phyloP scores from a whole-genome alignment of 2,888 invertebrate species.

The Sminthurides aquaticus region DNA sequence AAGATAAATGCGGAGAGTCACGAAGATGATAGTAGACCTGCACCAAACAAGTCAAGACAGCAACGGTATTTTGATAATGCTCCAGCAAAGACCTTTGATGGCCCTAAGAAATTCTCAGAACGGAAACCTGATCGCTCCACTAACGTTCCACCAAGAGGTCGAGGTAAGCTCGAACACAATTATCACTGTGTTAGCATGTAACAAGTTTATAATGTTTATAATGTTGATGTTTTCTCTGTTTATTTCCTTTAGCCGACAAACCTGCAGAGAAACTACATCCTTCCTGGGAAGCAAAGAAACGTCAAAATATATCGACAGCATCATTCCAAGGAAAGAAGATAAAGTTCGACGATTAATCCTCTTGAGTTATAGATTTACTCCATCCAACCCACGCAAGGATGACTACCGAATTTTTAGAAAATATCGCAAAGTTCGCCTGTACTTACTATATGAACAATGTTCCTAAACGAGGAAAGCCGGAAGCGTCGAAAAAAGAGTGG shows the following conservation, averaged over 20 bases:
- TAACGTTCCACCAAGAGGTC: too few species aligned
- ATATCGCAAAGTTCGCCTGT: conserved; percentile 56
- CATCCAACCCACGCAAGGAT: conserved; percentile 8
- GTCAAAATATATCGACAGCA: conserved; percentile 27
- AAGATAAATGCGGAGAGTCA: neutral
- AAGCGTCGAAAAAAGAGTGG: conserved; percentile 59
- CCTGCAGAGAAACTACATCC: conserved; percentile 39
- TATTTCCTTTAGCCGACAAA: neutral
- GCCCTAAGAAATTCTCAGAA: too few species aligned
- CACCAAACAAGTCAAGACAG: neutral
- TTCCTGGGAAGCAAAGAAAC: conserved; percentile 43
- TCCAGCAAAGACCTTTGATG: neutral
- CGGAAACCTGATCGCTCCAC: too few species aligned
- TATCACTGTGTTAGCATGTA: too few species aligned
- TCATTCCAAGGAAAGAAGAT: conserved; percentile 42
- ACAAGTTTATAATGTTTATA: too few species aligned
- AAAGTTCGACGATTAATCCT: conserved; percentile 28
- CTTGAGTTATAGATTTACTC: too few species aligned
- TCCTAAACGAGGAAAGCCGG: conserved; percentile 75
- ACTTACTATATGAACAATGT: conserved; percentile 54
- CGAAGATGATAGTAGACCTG: neutral
- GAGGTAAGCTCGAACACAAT: too few species aligned
- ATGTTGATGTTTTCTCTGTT: too few species aligned
- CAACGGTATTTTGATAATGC: neutral
- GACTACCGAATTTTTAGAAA: conserved; percentile 28